A percentile compares a stretch with the other conserved stretches of the same genome.
phyloP scores from a whole-genome alignment of 92 coral and sea anemone species.

The Parazoanthus swiftii region DNA sequence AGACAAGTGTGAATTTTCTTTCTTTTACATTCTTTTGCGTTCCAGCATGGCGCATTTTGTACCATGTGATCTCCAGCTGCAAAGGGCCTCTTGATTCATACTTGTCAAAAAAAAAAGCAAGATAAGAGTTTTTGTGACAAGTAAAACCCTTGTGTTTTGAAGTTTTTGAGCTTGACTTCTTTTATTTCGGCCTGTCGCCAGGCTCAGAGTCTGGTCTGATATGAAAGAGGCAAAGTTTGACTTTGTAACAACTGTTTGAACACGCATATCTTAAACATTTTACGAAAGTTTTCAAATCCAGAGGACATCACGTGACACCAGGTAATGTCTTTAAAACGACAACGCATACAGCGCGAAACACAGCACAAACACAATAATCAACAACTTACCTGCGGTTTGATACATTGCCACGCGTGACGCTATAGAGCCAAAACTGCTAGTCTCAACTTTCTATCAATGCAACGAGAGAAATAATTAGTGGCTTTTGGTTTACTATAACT shows the following conservation, averaged over 20 bases:
- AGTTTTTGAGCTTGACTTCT: neutral
- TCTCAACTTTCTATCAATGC: constrained; percentile 33
- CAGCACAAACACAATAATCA: neutral
- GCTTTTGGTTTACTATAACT: neutral
- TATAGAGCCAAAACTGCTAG: constrained; percentile 32
- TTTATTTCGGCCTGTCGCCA: neutral
- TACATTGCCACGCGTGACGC: constrained; percentile 47
- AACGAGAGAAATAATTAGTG: neutral
- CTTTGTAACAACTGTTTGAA: no score
- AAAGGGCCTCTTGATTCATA: neutral
- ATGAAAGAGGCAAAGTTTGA: no score
- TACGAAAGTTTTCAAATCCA: neutral
- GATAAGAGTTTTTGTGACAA: no score
- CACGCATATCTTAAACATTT: no score
- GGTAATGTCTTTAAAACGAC: neutral
- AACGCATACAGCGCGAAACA: neutral
- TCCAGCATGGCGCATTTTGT: no score
- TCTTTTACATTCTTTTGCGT: no score
- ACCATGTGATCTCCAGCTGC: neutral
- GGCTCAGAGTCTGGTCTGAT: no score
- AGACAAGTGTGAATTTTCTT: no score
- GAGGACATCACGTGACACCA: neutral
- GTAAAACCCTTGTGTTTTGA: no score
- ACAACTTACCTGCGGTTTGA: constrained; percentile 39
- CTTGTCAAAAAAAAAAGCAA: no score